A percentile compares a stretch with the other conserved stretches of the same genome.
Evolutionary conservation across 2,888 invertebrate genomes (phyloP).

Genomic region (Oeneis ivallda): DNA sequence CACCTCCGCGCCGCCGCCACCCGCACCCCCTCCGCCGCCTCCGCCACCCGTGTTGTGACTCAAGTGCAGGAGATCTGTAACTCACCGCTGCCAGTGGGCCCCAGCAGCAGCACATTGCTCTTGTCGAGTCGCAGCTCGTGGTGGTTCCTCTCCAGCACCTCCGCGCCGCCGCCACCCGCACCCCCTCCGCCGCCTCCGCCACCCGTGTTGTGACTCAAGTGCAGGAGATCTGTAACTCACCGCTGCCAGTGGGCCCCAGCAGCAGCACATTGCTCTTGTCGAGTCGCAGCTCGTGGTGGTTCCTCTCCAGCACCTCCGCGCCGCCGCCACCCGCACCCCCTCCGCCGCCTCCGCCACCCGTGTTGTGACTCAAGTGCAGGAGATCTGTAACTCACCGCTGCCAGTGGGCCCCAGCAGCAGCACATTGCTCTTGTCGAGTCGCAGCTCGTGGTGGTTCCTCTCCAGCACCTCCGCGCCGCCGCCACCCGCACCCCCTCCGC

Average conservation of each 20-base stretch:
- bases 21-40: background rate
- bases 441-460: conserved; percentile 89
- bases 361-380: too few species aligned
- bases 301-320: conserved; percentile 91
- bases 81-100: conserved; percentile 97
- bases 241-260: conserved; percentile 98
- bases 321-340: conserved; percentile 68
- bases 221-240: conserved; percentile 76
- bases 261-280: conserved; percentile 98
- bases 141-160: conserved; percentile 90
- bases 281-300: conserved; percentile 90
- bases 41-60: too few species aligned
- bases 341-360: too few species aligned
- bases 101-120: conserved; percentile 96
- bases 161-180: conserved; percentile 82
- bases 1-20: conserved; percentile 86
- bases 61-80: too few species aligned
- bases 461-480: conserved; percentile 91
- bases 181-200: too few species aligned
- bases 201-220: too few species aligned
- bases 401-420: conserved; percentile 98
- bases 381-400: conserved; percentile 88
- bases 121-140: conserved; percentile 95
- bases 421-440: conserved; percentile 98
- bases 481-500: conserved; percentile 15